Evolutionary conservation across 2,113 vertebrate genomes (phyloP).

Genomic region (Myotis lucifugus): DNA sequence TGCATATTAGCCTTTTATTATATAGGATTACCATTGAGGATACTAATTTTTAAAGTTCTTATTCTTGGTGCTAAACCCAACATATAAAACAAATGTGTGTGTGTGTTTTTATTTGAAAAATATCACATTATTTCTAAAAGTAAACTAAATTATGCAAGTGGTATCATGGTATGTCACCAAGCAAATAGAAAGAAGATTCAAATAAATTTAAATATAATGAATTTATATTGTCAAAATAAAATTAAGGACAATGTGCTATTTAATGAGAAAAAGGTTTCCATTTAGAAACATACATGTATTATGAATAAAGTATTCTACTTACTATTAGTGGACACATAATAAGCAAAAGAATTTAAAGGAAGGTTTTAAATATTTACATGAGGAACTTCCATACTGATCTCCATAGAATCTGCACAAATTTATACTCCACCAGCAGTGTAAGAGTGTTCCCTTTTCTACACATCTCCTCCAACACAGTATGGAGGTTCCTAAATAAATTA

Average conservation of each 20-base stretch:
- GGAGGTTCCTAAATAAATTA: background rate
- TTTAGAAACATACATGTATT: background rate
- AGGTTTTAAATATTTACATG: background rate
- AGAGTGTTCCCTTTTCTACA: background rate
- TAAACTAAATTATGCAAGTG: background rate
- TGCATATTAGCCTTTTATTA: too few relatives aligned
- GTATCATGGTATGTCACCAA: background rate
- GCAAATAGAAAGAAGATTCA: background rate
- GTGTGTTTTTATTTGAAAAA: background rate
- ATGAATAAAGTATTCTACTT: background rate
- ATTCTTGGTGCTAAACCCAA: background rate
- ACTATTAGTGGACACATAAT: background rate
- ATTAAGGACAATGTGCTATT: background rate
- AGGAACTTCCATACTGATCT: background rate
- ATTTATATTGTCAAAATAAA: background rate
- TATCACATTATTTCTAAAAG: background rate
- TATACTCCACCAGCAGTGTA: too few relatives aligned
- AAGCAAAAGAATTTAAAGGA: background rate
- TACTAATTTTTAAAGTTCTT: slow-evolving; percentile 14
- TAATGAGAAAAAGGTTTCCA: background rate
- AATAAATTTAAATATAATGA: background rate
- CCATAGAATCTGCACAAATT: too few relatives aligned
- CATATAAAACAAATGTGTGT: background rate
- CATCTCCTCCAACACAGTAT: background rate
- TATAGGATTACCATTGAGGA: background rate